Conservation (phyloP, 1,140 invertebrate species). For the Rhyacophila brunnea region DNA sequence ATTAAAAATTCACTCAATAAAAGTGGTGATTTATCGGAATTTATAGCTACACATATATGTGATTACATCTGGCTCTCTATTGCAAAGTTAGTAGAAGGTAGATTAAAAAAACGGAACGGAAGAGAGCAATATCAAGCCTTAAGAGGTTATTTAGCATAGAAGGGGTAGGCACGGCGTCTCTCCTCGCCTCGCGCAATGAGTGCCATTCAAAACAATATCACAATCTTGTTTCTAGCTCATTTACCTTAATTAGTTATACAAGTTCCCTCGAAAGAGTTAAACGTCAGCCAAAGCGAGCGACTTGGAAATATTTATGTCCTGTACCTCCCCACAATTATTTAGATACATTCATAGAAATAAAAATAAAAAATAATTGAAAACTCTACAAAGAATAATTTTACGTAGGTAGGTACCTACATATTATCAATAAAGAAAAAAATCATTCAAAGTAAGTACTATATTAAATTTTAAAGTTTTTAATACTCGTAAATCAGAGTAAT, state of each 20-base stretch:
- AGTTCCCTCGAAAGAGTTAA: conserved; percentile 36
- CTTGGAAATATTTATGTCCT: conserved; percentile 35
- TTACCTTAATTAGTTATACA: conserved; percentile 38
- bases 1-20: too few species aligned
- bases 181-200: conserved; percentile 11
- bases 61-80: too few species aligned
- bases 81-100: background rate
- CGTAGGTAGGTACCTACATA: too few species aligned
- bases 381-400: too few species aligned
- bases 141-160: background rate
- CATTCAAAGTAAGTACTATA: too few species aligned
- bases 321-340: background rate
- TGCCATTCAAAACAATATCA: conserved; percentile 36
- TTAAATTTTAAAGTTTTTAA: too few species aligned
- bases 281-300: conserved; percentile 29
- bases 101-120: background rate
- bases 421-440: too few species aligned
- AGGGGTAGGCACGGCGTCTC: background rate
- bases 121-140: background rate
- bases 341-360: too few species aligned
- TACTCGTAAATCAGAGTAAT: too few species aligned
- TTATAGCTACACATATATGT: too few species aligned
- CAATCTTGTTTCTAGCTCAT: conserved; percentile 38
- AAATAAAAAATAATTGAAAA: too few species aligned
- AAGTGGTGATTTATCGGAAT: too few species aligned